phyloP scores from a whole-genome alignment of 2,888 invertebrate genomes.

The Cheilosia impressa region DNA sequence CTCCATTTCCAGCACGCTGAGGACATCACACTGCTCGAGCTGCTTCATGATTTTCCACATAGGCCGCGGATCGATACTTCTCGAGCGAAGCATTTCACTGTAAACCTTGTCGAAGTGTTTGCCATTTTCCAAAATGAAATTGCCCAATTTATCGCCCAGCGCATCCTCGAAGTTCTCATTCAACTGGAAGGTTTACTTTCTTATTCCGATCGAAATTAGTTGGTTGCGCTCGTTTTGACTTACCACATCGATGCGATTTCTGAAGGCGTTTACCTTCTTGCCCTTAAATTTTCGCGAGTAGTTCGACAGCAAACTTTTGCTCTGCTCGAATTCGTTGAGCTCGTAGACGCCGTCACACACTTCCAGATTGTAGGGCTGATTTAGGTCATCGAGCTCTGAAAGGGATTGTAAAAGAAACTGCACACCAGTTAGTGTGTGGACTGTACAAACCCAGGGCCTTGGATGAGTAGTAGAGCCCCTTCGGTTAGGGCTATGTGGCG shows the following conservation, averaged over 20 bases:
- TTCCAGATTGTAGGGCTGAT: constrained; percentile 65
- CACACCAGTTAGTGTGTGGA: neutral
- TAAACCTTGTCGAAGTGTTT: constrained; percentile 78
- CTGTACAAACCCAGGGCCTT: constrained; percentile 12
- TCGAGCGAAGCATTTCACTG: constrained; percentile 76
- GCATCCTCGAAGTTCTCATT: constrained; percentile 52
- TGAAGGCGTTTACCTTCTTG: constrained; percentile 67
- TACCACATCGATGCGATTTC: constrained; percentile 70
- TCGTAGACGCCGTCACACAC: constrained; percentile 76
- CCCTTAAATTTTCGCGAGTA: constrained; percentile 62
- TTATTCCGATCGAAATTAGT: neutral
- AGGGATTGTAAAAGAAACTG: neutral
- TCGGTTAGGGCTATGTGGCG: constrained; percentile 73
- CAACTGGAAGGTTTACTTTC: neutral
- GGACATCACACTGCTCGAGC: constrained; percentile 79
- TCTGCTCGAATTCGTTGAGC: constrained; percentile 76
- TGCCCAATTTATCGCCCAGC: constrained; percentile 79
- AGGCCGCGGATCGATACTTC: constrained; percentile 77
- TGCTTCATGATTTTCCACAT: constrained; percentile 81
- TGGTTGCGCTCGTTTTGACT: neutral
- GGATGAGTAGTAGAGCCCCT: constrained; percentile 68
- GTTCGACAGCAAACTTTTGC: constrained; percentile 66
- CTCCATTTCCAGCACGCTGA: constrained; percentile 79
- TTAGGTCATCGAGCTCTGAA: constrained; percentile 27
- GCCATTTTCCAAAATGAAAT: constrained; percentile 79